Conservation (phyloP, 2,797 vertebrate genomes). For the Thalassophryne amazonica region DNA sequence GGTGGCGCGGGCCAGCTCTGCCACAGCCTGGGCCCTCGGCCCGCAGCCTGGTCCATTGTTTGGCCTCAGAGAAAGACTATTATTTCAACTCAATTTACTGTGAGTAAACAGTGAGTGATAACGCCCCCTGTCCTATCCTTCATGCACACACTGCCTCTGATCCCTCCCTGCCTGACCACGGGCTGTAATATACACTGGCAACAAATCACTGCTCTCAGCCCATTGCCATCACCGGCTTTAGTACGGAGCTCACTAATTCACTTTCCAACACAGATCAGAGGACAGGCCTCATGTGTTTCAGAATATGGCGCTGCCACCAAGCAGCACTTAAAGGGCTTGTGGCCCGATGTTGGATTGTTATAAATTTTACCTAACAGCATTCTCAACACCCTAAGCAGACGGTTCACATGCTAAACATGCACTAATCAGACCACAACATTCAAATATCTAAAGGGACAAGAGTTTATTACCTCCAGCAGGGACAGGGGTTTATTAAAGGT, state of each 20-base stretch:
- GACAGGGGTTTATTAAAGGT: not conserved
- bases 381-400: conserved; percentile 36
- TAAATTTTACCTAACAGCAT: conserved; percentile 60
- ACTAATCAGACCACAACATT: conserved; percentile 48
- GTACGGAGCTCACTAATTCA: conserved; percentile 74
- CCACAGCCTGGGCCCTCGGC: conserved; percentile 68
- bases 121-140: conserved; percentile 64
- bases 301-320: conserved; percentile 73
- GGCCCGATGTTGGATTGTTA: conserved; percentile 61
- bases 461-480: conserved; percentile 46
- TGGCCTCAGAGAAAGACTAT: conserved; percentile 79
- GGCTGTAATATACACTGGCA: conserved; percentile 74
- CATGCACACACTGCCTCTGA: conserved; percentile 37
- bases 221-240: conserved; percentile 70
- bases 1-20: conserved; percentile 67
- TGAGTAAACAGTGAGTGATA: conserved; percentile 85
- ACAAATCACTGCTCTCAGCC: conserved; percentile 76
- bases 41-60: conserved; percentile 77
- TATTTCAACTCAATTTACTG: conserved; percentile 86
- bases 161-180: conserved; percentile 63
- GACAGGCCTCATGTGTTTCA: conserved; percentile 85
- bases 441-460: conserved; percentile 19
- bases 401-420: conserved; percentile 42
- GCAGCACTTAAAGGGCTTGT: conserved; percentile 67
- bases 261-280: conserved; percentile 78